Evolutionary conservation across 2,888 invertebrate species (phyloP), one percentile per base, ranked within the genome.

Genomic region (Nomada hirtipes): DNA sequence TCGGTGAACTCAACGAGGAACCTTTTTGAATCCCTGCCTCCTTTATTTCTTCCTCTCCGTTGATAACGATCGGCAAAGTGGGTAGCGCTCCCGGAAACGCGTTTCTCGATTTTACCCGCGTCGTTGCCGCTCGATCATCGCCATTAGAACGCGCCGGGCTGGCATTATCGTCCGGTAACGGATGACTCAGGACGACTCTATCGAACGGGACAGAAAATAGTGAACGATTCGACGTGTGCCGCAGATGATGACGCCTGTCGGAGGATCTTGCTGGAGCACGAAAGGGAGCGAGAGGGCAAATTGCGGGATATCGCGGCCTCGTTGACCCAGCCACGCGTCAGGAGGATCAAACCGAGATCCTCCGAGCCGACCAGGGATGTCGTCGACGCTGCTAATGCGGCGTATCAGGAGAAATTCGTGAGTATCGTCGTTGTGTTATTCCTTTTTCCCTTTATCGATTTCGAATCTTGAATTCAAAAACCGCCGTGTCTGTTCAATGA

Each of bases 231-330:
- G 29, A 18, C 50, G 29, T 23, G 20, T 71, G 53, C 11, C 47
- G 29, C 81, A 92, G 92, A 92, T 75, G 92, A 93, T 78, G 94
- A 94, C 69, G 93, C 93, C 20, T 93, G 94, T 82, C 85, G 95
- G 94, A 91, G 95, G 94, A 93, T 94, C 73, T 87, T 94, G 44
- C 81, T 94, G 83, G 96, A 96, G 83, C 94, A 94, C 81, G 94
- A 95, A 80, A 93, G 94, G 67, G 95, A 95, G 80, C 95, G 96
- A 42, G 96, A 96, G 91, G 97, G 97, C 90, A 96, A 97, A 91
- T 95, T 97, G 85, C 96, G 97, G 85, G 97, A 97, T 92, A 97
- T 98, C 89, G 97, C 97, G 3, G 97, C 97, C 69, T 97, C 97
- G 23, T 95, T 97, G 87, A 97, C 97, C 15, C 95, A 97, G 90